Evolutionary conservation across 2,888 invertebrate species (phyloP).

Genomic region (Syrista parreyssii): DNA sequence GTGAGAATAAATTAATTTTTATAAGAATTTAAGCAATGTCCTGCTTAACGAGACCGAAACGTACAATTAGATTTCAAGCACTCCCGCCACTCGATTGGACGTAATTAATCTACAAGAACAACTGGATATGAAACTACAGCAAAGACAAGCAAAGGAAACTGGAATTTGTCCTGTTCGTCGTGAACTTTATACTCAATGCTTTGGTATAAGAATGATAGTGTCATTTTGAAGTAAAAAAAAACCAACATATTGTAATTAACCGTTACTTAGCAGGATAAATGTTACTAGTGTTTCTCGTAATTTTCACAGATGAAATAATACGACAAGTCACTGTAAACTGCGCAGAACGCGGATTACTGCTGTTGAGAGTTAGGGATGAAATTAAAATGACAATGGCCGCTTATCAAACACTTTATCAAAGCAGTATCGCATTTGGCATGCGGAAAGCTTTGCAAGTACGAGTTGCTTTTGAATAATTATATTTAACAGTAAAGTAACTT

Average conservation of each 20-base stretch:
- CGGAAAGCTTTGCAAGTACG: constrained; percentile 91
- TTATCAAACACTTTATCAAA: constrained; percentile 96
- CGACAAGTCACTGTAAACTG: constrained; percentile 98
- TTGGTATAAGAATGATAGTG: constrained; percentile 71
- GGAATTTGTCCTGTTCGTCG: constrained; percentile 95
- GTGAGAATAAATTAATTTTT: constrained; percentile 59
- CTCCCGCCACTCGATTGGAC: constrained; percentile 95
- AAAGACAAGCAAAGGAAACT: constrained; percentile 94
- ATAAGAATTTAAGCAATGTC: background rate
- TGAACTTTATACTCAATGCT: constrained; percentile 95
- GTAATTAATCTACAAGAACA: constrained; percentile 97
- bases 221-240: constrained; percentile 67
- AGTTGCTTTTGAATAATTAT: constrained; percentile 10
- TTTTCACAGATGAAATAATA: constrained; percentile 79
- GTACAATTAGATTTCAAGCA: constrained; percentile 83
- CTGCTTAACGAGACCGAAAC: background rate
- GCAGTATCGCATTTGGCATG: constrained; percentile 97
- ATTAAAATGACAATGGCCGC: constrained; percentile 96
- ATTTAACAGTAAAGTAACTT: background rate
- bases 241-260: background rate
- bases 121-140: constrained; percentile 89
- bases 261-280: background rate
- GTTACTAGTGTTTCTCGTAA: constrained; percentile 6
- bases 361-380: constrained; percentile 94
- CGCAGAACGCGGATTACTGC: constrained; percentile 92